Evolutionary conservation across 1,140 invertebrate genomes (phyloP).

Genomic region (Semibalanus balanoides): DNA sequence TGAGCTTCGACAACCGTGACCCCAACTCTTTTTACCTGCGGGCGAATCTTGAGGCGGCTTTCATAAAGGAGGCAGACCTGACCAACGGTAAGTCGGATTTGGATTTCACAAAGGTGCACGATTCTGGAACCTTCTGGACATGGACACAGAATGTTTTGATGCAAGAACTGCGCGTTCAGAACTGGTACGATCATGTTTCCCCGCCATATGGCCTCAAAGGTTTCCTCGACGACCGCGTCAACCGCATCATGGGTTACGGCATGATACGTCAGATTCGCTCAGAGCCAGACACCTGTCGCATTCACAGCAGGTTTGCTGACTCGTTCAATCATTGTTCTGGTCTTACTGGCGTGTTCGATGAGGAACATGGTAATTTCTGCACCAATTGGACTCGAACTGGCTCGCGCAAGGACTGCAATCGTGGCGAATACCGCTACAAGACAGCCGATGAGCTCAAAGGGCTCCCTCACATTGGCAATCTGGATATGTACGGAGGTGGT

Average conservation of each 20-base stretch:
- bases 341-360: too few species aligned
- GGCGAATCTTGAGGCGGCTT: conserved; percentile 29
- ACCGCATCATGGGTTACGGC: conserved; percentile 40
- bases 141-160: conserved; percentile 33
- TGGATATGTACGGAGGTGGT: conserved; percentile 38
- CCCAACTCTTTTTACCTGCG: conserved; percentile 31
- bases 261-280: conserved; percentile 36
- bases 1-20: conserved; percentile 35
- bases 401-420: neutral
- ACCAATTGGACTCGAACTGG: too few species aligned
- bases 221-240: conserved; percentile 36
- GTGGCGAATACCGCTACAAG: conserved; percentile 15
- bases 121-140: conserved; percentile 27
- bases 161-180: conserved; percentile 30
- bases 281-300: conserved; percentile 20
- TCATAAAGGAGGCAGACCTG: conserved; percentile 23
- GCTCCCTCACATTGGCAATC: conserved; percentile 18
- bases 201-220: conserved; percentile 36
- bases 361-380: too few species aligned
- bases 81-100: conserved; percentile 4
- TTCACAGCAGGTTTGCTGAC: neutral
- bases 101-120: conserved; percentile 12
- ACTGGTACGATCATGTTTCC: conserved; percentile 36
- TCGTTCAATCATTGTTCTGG: neutral
- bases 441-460: conserved; percentile 16